Percentiles rank a stretch among this genome's conserved stretches.
phyloP scores from a whole-genome alignment of 2,113 vertebrate genomes.

The Lathamus discolor region DNA sequence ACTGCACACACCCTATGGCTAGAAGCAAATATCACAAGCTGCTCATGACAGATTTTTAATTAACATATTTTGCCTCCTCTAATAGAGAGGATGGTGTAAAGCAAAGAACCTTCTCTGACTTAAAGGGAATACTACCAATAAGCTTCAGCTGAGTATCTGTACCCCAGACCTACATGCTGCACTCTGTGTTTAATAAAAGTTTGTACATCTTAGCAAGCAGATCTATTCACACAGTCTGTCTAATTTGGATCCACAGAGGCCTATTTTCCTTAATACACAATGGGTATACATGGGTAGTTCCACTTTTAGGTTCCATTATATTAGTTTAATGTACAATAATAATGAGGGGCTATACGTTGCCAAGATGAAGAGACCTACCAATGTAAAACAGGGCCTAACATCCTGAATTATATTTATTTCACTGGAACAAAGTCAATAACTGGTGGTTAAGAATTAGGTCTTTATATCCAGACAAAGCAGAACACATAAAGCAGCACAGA shows the following conservation, averaged over 20 bases:
- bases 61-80: conserved; percentile 25
- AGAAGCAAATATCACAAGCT: conserved; percentile 52
- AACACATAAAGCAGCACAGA: neutral
- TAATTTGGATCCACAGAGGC: neutral
- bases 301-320: neutral
- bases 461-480: neutral
- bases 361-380: neutral
- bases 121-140: neutral
- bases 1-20: neutral
- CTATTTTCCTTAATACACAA: neutral
- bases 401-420: neutral
- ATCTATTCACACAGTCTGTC: neutral
- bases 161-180: neutral
- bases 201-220: neutral
- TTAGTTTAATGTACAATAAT: neutral
- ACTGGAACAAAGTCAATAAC: neutral
- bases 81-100: conserved; percentile 1
- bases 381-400: neutral
- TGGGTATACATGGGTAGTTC: neutral
- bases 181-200: neutral
- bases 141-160: neutral
- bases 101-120: neutral
- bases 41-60: conserved; percentile 55
- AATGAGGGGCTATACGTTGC: neutral
- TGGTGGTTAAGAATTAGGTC: neutral